A percentile compares a stretch with the other conserved stretches of the same genome.
Conservation (phyloP, 2,888 invertebrate genomes). For the Ligdia adustata region DNA sequence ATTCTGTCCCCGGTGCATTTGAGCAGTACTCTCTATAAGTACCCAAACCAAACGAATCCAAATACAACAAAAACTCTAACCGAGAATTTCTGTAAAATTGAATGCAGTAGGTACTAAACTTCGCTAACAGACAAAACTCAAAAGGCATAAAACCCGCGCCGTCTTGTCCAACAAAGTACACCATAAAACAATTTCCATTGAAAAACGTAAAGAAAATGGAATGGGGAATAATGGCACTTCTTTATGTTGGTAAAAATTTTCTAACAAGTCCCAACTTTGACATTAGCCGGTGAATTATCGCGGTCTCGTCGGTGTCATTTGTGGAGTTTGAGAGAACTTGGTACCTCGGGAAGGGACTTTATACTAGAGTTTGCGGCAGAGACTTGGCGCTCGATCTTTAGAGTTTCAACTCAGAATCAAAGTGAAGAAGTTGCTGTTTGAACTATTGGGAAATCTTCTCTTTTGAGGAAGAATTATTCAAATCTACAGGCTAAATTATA, state of each 20-base stretch:
- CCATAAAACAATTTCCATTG: slow-evolving; percentile 43
- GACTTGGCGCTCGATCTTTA: slow-evolving; percentile 36
- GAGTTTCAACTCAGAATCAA: slow-evolving; percentile 6
- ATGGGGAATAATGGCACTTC: slow-evolving; percentile 63
- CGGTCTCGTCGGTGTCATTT: slow-evolving; percentile 79
- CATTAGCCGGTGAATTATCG: slow-evolving; percentile 80
- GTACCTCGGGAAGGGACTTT: slow-evolving; percentile 51
- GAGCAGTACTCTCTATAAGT: too few species aligned
- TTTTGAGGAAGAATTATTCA: too few species aligned
- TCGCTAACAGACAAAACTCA: slow-evolving; percentile 29
- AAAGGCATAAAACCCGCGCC: slow-evolving; percentile 37
- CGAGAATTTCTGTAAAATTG: slow-evolving; percentile 17
- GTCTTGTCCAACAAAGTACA: slow-evolving; percentile 37
- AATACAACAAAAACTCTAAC: slow-evolving; percentile 1
- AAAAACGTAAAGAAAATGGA: slow-evolving; percentile 52
- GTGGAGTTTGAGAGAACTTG: slow-evolving; percentile 69
- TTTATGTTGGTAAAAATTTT: slow-evolving; percentile 71
- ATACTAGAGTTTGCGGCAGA: slow-evolving; percentile 45
- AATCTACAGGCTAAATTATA: too few species aligned
- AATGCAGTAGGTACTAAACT: slow-evolving; percentile 20
- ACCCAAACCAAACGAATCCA: too few species aligned
- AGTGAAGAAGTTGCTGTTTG: neutral
- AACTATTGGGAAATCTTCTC: neutral
- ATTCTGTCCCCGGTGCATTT: too few species aligned
- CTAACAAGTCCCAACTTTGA: slow-evolving; percentile 76